A percentile compares a stretch with the other conserved stretches of the same genome.
These are phyloP conservation scores for Porites australiensis DNA, from an alignment of 64 coral and sea anemone species.

Conservation along the genomic window DNA sequence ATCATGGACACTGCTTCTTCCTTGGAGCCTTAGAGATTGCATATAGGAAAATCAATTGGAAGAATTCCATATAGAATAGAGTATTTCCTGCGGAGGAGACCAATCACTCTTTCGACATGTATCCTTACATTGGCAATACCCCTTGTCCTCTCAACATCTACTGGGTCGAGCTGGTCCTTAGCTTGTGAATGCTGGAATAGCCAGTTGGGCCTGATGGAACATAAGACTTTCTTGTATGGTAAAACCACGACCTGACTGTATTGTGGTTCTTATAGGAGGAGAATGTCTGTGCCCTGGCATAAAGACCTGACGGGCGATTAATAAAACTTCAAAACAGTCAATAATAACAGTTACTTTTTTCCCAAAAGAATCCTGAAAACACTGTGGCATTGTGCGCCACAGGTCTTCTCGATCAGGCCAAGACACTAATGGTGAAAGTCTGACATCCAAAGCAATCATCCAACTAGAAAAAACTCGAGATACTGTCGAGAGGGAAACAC, in stretches of 20 bases:
- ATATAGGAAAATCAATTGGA: slow-evolving; percentile 29
- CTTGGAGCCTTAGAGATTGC: slow-evolving; percentile 26
- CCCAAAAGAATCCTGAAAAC: neutral
- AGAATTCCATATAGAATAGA: slow-evolving; percentile 48
- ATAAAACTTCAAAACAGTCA: slow-evolving; percentile 14
- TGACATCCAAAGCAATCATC: neutral
- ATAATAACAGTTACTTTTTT: slow-evolving; percentile 2
- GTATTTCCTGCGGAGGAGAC: slow-evolving; percentile 27
- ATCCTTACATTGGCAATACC: slow-evolving; percentile 40
- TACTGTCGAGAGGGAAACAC: neutral
- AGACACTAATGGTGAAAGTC: neutral
- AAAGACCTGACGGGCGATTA: neutral
- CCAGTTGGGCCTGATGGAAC: slow-evolving; percentile 16
- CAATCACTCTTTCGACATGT: slow-evolving; percentile 31
- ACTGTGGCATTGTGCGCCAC: neutral
- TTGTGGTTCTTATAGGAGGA: slow-evolving; percentile 6
- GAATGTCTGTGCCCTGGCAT: neutral
- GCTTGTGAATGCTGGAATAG: slow-evolving; percentile 41
- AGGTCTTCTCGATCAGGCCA: slow-evolving; percentile 19
- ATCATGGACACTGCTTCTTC: slow-evolving; percentile 22
- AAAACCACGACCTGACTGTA: neutral
- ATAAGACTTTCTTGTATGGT: slow-evolving; percentile 33
- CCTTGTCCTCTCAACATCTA: slow-evolving; percentile 19
- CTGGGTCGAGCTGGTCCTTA: slow-evolving; percentile 32
- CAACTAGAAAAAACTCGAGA: neutral